Percentiles rank a stretch among this genome's conserved stretches.
Evolutionary conservation across 2,888 invertebrate species (phyloP).

Genomic region (Autographa gamma): DNA sequence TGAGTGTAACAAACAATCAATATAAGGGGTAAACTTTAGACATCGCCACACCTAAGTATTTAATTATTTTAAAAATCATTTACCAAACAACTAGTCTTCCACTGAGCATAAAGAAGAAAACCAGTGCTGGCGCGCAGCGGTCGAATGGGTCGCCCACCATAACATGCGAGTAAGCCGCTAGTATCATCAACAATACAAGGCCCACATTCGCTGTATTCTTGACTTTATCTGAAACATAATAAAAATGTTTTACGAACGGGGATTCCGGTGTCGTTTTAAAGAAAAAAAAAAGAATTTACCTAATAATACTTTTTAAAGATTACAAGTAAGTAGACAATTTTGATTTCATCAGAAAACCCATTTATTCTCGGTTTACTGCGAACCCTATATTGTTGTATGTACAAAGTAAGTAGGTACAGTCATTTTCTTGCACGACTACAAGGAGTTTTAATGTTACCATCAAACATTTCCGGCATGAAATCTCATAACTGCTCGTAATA

Average conservation of each 20-base stretch:
- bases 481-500: conserved; percentile 13
- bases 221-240: conserved; percentile 92
- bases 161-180: conserved; percentile 97
- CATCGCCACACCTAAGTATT: not conserved
- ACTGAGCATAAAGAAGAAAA: conserved; percentile 97
- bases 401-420: not conserved
- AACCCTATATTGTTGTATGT: no score
- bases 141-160: conserved; percentile 98
- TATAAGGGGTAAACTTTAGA: not conserved
- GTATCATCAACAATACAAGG: conserved; percentile 94
- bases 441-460: not conserved
- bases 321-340: no score
- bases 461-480: conserved; percentile 18
- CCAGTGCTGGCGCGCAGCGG: conserved; percentile 95
- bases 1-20: not conserved
- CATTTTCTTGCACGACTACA: not conserved
- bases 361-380: no score
- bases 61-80: conserved; percentile 34
- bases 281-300: no score
- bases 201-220: conserved; percentile 97
- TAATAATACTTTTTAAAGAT: no score
- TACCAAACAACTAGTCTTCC: conserved; percentile 96
- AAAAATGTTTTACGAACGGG: not conserved
- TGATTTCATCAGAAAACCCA: not conserved
- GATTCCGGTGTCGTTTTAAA: no score